Percentiles rank a stretch among this genome's conserved stretches.
Conservation (phyloP, 2,113 vertebrate species). For the Calyptomena viridis region DNA sequence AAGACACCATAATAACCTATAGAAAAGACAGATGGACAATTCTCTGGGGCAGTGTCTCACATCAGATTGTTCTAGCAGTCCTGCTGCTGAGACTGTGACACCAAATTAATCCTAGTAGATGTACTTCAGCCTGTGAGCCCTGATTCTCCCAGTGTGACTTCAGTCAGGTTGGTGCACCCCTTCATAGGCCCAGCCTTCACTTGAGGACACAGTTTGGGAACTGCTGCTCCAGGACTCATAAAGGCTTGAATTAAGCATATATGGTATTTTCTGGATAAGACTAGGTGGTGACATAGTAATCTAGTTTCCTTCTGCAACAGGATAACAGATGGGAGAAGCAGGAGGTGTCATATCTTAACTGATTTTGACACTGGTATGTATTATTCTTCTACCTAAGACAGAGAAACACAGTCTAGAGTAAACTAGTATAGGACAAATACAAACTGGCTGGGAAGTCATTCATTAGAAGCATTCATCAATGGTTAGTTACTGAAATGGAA, state of each 20-base stretch:
- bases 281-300: constrained; percentile 11
- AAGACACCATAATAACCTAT: neutral
- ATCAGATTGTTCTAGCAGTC: neutral
- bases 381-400: constrained; percentile 9
- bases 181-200: neutral
- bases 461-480: neutral
- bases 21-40: neutral
- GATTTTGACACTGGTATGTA: neutral
- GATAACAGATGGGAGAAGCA: constrained; percentile 51
- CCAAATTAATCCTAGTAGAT: neutral
- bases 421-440: neutral
- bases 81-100: neutral
- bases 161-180: neutral
- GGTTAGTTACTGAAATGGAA: neutral
- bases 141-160: neutral
- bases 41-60: neutral
- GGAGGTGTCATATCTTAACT: constrained; percentile 31
- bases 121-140: neutral
- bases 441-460: neutral
- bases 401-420: neutral
- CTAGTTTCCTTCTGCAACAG: constrained; percentile 6
- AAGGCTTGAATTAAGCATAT: neutral
- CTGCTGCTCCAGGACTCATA: neutral
- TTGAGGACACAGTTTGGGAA: neutral
- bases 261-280: neutral